phyloP scores from a whole-genome alignment of 1,140 invertebrate genomes.

The Elysia chlorotica region DNA sequence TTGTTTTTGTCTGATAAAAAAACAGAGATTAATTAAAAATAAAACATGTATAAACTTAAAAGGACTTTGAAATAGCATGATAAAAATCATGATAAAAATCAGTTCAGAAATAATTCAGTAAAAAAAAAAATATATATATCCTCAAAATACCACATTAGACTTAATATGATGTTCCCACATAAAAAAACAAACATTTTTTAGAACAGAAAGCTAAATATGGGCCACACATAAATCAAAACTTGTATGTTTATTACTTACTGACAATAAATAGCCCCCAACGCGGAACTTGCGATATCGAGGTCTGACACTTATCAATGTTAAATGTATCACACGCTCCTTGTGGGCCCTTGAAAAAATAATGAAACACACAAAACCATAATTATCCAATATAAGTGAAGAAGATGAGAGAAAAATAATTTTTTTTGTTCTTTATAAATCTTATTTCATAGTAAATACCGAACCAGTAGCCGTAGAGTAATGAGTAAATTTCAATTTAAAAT shows the following conservation, averaged over 20 bases:
- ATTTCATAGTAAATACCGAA: no score
- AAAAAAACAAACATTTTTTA: neutral
- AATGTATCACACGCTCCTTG: slow-evolving; percentile 1
- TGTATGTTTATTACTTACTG: slow-evolving; percentile 47
- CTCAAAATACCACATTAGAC: neutral
- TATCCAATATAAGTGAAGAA: neutral
- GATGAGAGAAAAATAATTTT: neutral
- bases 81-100: neutral
- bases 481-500: neutral
- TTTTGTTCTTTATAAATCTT: neutral
- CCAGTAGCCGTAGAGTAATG: neutral
- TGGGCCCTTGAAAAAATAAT: no score
- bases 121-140: neutral
- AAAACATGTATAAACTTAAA: no score
- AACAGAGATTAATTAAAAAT: no score
- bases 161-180: neutral
- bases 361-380: no score
- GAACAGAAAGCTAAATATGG: neutral
- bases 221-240: no score
- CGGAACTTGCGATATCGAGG: slow-evolving; percentile 55
- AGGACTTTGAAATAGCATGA: no score
- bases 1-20: no score
- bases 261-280: slow-evolving; percentile 61
- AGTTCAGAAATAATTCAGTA: neutral
- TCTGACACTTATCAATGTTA: slow-evolving; percentile 22